Base-by-base conservation (phyloP, 2,888 invertebrate species). In the Chalcis sispes region DNA sequence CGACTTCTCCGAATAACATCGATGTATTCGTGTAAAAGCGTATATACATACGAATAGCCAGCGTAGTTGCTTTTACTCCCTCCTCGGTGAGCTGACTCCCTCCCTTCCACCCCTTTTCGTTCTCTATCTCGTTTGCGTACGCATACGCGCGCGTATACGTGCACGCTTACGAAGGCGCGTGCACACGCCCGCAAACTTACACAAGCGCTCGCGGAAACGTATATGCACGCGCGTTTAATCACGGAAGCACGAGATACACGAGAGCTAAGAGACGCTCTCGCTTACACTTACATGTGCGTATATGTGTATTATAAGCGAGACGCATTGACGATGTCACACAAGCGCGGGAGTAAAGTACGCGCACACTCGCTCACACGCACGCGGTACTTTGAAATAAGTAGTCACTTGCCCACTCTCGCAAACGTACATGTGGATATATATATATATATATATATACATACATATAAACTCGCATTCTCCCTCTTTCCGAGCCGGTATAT, bases 211-310 rank as follows among this genome's bases (percentile, higher is more conserved):
- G n/a, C n/a, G n/a, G n/a, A n/a, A n/a, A n/a, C n/a, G n/a, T n/a
- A n/a, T n/a, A n/a, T n/a, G 13, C 50, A 7, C 15, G 8, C 23
- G 40, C 59, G 59, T 61, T 61, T 61, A 61, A 61, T 61, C 36
- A 61, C 61, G 13, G 42, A 40, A 61, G 40, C 20, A 7, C 18
- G 48, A 20, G 46, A 27, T 20, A 29, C 29, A 15, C 8, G 10
- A 23, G 27, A 10, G n/a, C 56, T 1, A 20, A n/a, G n/a, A 40
- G 20, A 46, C 46, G 15, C 5, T 5, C 46, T 46, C 5, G 32
- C 46, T 5, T 36, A 10, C 36, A 7, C 36, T 7, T 36, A 36
- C 36, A 10, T 10, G 36, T 36, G 36, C 10, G 36, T 36, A 10
- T 36, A 10, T 36, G 36, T 36, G 36, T 36, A 10, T 36, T 36